Base-by-base conservation (phyloP, 2,797 vertebrate genomes). In the Macropodus opercularis region DNA sequence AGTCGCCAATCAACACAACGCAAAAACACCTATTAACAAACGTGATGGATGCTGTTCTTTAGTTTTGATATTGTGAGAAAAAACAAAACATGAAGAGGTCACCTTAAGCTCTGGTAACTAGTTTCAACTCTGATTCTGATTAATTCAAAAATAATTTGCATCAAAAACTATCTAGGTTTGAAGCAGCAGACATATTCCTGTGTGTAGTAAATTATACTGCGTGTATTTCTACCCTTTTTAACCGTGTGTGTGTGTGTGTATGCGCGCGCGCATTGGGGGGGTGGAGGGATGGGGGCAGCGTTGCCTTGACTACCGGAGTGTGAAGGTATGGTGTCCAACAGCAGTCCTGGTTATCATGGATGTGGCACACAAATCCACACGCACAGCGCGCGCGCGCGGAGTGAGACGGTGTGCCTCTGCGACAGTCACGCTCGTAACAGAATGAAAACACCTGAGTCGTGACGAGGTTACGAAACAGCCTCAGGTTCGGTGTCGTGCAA, bases 371-470 rank as follows among this genome's bases (percentile, higher is more conserved):
- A 9, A 23, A 22, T 23, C 14, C 53, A 0, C 56, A 10, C 19
- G 14, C 27, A 11, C 49, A 27, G 19, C 19, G 11, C 26, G 21
- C 13, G 17, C 35, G 38, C 32, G 24, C 3, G 29, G 27, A 29
- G 27, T 5, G 13, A 35, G 32, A 35, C 32, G 15, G 15, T 1
- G n/a, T 38, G 36, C n/a, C 76, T 73, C 80, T 87, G 87, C 89
- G 87, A 87, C 90, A 89, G 68, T 57, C 48, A 69, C 19, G 71
- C 43, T 50, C 24, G 60, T 64, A 44, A 62, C 54, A 50, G 75
- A 68, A 77, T 77, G 69, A 78, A 77, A 88, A 86, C 86, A 89
- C 88, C 88, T 87, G 87, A 88, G 83, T 88, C 89, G 89, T 91
- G 90, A 91, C 86, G 55, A 24, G 53, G 55, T 72, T 77, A 75